These are phyloP conservation scores for Ephialtes manifestator DNA, from an alignment of 2,888 invertebrate species.

Conservation along the genomic window DNA sequence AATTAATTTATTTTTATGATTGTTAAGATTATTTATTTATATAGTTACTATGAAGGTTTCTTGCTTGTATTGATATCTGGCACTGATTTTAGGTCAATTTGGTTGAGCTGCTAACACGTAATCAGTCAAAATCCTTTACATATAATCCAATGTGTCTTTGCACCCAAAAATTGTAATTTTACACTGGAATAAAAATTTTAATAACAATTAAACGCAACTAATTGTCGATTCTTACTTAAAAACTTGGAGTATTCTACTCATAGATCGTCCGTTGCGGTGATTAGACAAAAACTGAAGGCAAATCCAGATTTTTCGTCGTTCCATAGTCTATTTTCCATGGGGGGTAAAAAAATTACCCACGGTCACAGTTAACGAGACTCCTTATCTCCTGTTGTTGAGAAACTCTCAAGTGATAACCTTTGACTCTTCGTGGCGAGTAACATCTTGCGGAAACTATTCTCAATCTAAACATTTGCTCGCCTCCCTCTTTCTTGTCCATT, in stretches of 20 bases:
- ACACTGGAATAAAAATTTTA: neutral
- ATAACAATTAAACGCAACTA: neutral
- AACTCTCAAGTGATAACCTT: slow-evolving; percentile 60
- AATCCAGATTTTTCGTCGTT: slow-evolving; percentile 43
- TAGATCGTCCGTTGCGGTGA: slow-evolving; percentile 66
- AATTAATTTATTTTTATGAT: neutral
- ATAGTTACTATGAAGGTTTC: neutral
- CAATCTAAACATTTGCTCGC: slow-evolving; percentile 28
- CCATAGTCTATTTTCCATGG: slow-evolving; percentile 32
- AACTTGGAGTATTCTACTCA: slow-evolving; percentile 72
- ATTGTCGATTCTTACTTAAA: slow-evolving; percentile 74
- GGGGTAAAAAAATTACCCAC: slow-evolving; percentile 26
- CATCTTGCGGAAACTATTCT: slow-evolving; percentile 10
- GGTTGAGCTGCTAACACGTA: neutral
- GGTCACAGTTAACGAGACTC: neutral
- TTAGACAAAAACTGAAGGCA: slow-evolving; percentile 67
- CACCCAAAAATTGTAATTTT: neutral
- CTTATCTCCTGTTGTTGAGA: slow-evolving; percentile 62
- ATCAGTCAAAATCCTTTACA: neutral
- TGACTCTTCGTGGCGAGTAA: slow-evolving; percentile 14
- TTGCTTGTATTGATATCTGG: neutral
- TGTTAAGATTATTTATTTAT: neutral
- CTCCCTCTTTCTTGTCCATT: neutral
- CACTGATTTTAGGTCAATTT: neutral
- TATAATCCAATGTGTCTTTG: neutral